A percentile compares a stretch with the other conserved stretches of the same genome.
These are phyloP conservation scores for Blennius ocellaris DNA, from an alignment of 2,113 vertebrate genomes.

Conservation along the genomic window DNA sequence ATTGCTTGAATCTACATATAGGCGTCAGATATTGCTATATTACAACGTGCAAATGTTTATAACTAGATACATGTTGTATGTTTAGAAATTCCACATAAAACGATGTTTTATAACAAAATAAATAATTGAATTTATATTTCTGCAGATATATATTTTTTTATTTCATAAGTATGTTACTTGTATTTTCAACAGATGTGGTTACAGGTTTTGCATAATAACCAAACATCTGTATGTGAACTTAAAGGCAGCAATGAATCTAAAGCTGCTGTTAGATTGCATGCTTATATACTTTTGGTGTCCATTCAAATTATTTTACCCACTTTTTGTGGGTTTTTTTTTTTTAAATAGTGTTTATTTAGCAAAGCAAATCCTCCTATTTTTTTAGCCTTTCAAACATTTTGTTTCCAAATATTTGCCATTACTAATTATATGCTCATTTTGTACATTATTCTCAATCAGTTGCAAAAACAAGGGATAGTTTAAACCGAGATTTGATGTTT, in stretches of 20 bases:
- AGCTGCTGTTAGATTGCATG: background rate
- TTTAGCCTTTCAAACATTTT: too few species aligned
- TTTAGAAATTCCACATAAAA: background rate
- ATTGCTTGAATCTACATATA: background rate
- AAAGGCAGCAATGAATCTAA: background rate
- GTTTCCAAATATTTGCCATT: background rate
- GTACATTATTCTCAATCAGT: background rate
- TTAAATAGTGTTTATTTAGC: background rate
- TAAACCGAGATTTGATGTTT: slow-evolving; percentile 1
- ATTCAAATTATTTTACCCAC: background rate
- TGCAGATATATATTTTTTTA: too few species aligned
- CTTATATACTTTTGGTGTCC: background rate
- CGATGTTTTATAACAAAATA: background rate
- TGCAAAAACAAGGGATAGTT: background rate
- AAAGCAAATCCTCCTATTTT: background rate
- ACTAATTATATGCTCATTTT: background rate
- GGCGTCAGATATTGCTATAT: background rate
- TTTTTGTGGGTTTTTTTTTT: background rate
- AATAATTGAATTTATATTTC: background rate
- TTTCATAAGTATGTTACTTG: background rate
- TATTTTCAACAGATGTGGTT: background rate
- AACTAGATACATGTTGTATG: background rate
- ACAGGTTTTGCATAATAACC: background rate
- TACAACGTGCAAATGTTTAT: background rate
- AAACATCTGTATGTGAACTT: background rate